Percentiles rank a stretch among this genome's conserved stretches.
Conservation (phyloP, 1,140 invertebrate genomes). For the Dinoponera quadriceps region DNA sequence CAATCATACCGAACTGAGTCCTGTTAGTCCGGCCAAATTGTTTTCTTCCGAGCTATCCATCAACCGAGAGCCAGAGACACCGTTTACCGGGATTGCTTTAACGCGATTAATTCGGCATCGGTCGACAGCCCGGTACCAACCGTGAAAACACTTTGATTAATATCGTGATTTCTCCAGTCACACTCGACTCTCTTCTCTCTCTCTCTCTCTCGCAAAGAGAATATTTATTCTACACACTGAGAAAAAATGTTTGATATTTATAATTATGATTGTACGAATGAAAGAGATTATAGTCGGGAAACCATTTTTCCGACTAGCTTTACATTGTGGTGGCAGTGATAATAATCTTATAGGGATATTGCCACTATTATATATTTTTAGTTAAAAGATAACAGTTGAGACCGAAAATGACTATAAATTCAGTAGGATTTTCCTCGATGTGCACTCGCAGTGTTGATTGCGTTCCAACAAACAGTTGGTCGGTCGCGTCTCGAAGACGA, state of each 20-base stretch:
- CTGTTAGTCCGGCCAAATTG: not conserved
- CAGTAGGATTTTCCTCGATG: no score
- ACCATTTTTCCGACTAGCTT: no score
- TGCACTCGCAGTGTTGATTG: no score
- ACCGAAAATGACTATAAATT: no score
- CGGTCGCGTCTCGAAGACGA: not conserved
- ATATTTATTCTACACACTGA: no score
- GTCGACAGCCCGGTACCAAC: not conserved
- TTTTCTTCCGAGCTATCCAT: not conserved
- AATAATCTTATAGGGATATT: no score
- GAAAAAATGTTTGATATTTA: no score
- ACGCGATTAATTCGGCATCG: not conserved
- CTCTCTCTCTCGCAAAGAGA: not conserved
- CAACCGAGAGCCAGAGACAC: not conserved
- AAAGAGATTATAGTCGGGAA: no score
- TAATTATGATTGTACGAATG: no score
- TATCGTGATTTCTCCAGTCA: not conserved
- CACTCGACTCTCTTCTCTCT: not conserved
- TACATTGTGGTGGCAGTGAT: no score
- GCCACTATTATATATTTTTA: no score
- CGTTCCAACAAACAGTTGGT: slow-evolving; percentile 1
- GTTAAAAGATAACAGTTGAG: no score
- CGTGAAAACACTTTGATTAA: not conserved
- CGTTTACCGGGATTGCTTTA: not conserved
- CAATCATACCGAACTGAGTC: not conserved